Evolutionary conservation across 1,140 invertebrate genomes (phyloP), one percentile per base, ranked within the genome.

Genomic region (Dendroctonus valens): DNA sequence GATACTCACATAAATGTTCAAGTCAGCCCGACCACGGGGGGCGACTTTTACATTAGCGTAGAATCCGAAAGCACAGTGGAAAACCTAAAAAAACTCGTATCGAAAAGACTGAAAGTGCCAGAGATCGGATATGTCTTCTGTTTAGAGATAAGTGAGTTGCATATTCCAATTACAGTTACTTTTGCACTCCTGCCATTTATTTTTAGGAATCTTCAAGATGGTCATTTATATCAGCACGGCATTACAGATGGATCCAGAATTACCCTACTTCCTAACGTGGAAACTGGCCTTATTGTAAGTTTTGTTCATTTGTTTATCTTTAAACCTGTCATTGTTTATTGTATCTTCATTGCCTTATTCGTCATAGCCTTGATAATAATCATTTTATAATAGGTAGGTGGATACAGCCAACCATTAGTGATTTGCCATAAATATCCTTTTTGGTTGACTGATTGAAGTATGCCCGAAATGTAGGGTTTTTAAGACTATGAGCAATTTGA

Each of bases 221-320:
- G 93, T 50, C 92, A 87, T 65, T 82, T 96, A 46, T 83, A 88
- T 79, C 92, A 96, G 78, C 93, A 97, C 81, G 88, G 89, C 67
- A 82, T 97, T 65, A 84, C 89, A 76, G 91, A 96, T 80, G 93
- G 92, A 65, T 91, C 92, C 70, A 87, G 90, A 74, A 86, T 96
- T 67, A 94, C 92, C 69, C 83, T 97, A 72, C 85, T 96, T 75
- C 94, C 94, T 55, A 94, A 90, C 81, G 92, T 96, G 59, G 94
- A 96, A 84, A 96, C 93, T 72, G 94, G 94, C 79, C 83, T 96
- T 73, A 82, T 95, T 88, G 94, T 96, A 84, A 91, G 91, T 86
- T 64, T n/a, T 57, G 26, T 26, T 26, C 26, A 26, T 26, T 26
- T 26, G 26, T 57, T 64, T 58, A 40, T 37, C 37, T 52, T 26